phyloP scores from a whole-genome alignment of 2,888 invertebrate genomes.

The Orchesellides sinensis region DNA sequence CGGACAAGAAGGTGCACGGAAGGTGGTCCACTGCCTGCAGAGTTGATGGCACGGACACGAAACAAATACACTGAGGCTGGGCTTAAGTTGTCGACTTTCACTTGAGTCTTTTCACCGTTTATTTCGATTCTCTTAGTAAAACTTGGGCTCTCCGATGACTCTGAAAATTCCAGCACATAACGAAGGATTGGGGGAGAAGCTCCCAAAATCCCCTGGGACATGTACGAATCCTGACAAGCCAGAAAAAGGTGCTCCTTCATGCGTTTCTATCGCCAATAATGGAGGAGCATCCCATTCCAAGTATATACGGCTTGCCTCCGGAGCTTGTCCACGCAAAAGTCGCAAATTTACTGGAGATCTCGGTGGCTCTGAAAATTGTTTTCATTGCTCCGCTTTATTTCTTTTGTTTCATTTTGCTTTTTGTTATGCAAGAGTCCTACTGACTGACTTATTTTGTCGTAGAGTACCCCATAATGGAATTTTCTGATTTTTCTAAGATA shows the following conservation, averaged over 20 bases:
- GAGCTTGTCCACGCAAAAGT: slow-evolving; percentile 59
- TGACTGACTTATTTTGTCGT: no score
- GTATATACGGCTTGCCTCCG: slow-evolving; percentile 62
- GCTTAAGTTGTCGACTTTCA: slow-evolving; percentile 70
- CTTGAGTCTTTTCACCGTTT: slow-evolving; percentile 65
- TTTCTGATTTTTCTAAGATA: not conserved
- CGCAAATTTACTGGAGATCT: slow-evolving; percentile 65
- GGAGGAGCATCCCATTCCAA: slow-evolving; percentile 68
- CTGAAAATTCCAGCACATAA: slow-evolving; percentile 72
- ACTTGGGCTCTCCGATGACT: slow-evolving; percentile 48
- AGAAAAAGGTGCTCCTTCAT: slow-evolving; percentile 46
- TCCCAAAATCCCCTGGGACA: slow-evolving; percentile 61
- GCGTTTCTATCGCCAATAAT: slow-evolving; percentile 27
- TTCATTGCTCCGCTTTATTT: slow-evolving; percentile 8
- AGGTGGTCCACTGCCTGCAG: slow-evolving; percentile 71
- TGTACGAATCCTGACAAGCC: slow-evolving; percentile 42
- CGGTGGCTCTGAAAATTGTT: slow-evolving; percentile 65
- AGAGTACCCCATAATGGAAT: no score
- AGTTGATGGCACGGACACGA: slow-evolving; percentile 72
- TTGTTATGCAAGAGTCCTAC: no score
- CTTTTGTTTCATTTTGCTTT: not conserved
- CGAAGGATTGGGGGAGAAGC: slow-evolving; percentile 69
- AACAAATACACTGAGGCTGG: slow-evolving; percentile 72
- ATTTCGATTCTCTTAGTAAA: slow-evolving; percentile 60
- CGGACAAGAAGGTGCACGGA: slow-evolving; percentile 67